Base-by-base conservation (phyloP, 1,140 invertebrate genomes). In the Bombus waltoni region DNA sequence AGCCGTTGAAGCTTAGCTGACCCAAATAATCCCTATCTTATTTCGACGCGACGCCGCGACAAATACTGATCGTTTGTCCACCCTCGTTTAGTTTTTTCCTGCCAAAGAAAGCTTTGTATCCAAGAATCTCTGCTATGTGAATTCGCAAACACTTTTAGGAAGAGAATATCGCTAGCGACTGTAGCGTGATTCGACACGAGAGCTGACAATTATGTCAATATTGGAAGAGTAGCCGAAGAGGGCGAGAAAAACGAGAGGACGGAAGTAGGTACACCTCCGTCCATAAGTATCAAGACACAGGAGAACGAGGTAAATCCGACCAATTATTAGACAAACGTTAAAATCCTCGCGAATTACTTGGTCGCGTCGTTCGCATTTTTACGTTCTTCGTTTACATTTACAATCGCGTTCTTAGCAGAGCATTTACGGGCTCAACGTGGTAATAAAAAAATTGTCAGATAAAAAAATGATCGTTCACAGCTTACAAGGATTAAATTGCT, bases 191-290 rank as follows among this genome's bases (percentile, higher is more conserved):
- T 66, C n/a, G n/a, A 32, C 65, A 6, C 32, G 65, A 35, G 32
- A 66, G n/a, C 65, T 66, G 32, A 66, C 65, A 66, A 66, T n/a
- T 15, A 66, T 32, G 65, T 35, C 65, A 66, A 66, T 66, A 66
- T 66, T 35, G 65, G 65, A 35, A 66, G 65, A 62, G 28, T 18
- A 32, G 32, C 65, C 35, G 65, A 5, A 32, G 65, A 32, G 32
- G 15, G 32, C 15, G 32, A 35, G 65, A 35, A 66, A 35, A 66
- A 35, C 11, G 28, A 62, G 28, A 8, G 59, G 13, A n/a, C 10
- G 28, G 5, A 53, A 53, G 47, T 53, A 53, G 13, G 6, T 15
- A 62, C 59, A 28, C 0, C 59, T 25, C 28, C 10, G 28, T n/a
- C 28, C 28, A n/a, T 5, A 62, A 62, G 59, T 11, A 13, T 62